Evolutionary conservation across 92 coral and sea anemone species (phyloP).

Genomic region (Micromussa lordhowensis): DNA sequence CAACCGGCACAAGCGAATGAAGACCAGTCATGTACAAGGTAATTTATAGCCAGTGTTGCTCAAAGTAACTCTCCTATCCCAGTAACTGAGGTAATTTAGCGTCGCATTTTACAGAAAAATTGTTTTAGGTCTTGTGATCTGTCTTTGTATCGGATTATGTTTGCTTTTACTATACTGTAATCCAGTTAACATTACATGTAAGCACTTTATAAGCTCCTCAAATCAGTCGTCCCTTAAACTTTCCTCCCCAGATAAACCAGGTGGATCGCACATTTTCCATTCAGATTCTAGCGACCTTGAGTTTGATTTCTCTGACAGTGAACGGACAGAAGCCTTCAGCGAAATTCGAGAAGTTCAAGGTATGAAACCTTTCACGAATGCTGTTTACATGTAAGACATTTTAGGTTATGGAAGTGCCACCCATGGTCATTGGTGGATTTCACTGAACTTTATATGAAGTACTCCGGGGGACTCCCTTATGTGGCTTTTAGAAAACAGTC

Average conservation of each 20-base stretch:
- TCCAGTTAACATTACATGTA: background rate
- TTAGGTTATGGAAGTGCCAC: background rate
- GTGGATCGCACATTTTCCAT: background rate
- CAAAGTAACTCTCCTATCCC: too few species aligned
- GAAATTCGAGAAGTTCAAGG: slow-evolving; percentile 4
- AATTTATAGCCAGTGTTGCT: too few species aligned
- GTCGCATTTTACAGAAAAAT: too few species aligned
- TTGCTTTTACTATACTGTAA: background rate
- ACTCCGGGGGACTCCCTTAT: too few species aligned
- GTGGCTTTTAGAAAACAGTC: too few species aligned
- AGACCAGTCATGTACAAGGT: background rate
- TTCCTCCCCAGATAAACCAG: background rate
- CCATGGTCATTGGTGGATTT: background rate
- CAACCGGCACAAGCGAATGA: slow-evolving; percentile 8
- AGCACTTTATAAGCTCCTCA: background rate
- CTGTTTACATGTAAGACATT: background rate
- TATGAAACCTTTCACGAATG: background rate
- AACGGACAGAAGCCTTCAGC: background rate
- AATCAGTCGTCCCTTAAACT: background rate
- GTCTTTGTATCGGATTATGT: background rate
- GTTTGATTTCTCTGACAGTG: background rate
- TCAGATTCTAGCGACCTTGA: slow-evolving; percentile 27
- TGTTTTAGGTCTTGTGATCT: too few species aligned
- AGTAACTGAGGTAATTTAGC: too few species aligned
- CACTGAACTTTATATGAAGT: too few species aligned